Conservation (phyloP, 2,797 vertebrate species). For the Macropus fuliginosus region DNA sequence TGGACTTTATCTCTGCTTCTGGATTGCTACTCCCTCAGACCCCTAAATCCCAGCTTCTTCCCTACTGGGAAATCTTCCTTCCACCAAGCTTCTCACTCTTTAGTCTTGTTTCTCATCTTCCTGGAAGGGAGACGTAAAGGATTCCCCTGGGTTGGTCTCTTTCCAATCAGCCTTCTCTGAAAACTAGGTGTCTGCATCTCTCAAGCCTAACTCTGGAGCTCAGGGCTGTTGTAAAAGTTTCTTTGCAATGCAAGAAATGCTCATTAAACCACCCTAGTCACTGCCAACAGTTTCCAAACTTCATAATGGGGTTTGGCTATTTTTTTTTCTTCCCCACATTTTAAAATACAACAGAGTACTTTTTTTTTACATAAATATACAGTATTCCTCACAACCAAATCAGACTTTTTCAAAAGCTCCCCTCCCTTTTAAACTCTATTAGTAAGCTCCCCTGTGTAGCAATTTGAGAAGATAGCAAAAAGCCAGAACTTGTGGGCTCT, state of each 20-base stretch:
- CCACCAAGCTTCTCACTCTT: not conserved
- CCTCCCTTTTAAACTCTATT: not conserved
- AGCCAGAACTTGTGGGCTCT: not conserved
- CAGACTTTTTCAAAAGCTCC: not conserved
- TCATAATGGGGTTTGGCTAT: not conserved
- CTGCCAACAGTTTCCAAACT: not conserved
- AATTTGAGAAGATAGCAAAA: not conserved
- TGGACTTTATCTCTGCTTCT: not conserved
- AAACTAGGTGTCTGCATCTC: not conserved
- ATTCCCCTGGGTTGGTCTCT: not conserved
- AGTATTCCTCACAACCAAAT: not conserved
- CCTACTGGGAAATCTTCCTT: not conserved
- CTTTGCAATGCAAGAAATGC: slow-evolving; percentile 4
- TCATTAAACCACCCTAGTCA: not conserved
- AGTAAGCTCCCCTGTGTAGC: not conserved
- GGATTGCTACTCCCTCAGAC: not conserved
- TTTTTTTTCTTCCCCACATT: not conserved
- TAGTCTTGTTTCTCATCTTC: not conserved
- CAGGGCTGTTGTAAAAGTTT: not conserved
- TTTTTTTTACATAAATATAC: not conserved
- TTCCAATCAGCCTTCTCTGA: not conserved
- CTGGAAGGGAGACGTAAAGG: not conserved
- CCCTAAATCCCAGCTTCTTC: not conserved
- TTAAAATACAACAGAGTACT: not conserved
- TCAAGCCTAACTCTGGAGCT: not conserved